A percentile compares a stretch with the other conserved stretches of the same genome.
phyloP scores from a whole-genome alignment of 2,797 vertebrate species.

The Buphagus erythrorhynchus region DNA sequence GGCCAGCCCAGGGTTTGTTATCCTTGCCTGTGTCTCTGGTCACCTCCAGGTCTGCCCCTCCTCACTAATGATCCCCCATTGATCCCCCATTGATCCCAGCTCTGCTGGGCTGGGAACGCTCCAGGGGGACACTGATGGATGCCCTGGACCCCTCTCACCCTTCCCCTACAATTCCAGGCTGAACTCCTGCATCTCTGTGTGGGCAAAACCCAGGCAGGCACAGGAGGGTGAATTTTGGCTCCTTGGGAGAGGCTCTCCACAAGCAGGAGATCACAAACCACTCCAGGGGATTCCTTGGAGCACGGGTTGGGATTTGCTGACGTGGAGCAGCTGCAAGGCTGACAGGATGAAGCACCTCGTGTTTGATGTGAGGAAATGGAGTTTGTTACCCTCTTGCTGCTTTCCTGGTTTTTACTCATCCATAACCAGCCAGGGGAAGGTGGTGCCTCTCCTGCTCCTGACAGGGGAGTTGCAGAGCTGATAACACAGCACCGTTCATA shows the following conservation, averaged over 20 bases:
- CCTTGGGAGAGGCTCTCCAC: neutral
- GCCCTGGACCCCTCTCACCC: constrained; percentile 81
- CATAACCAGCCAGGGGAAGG: neutral
- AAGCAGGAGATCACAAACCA: fast-evolving
- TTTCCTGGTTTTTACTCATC: neutral
- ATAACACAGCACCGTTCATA: fast-evolving
- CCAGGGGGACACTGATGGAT: constrained; percentile 89
- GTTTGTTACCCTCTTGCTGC: neutral
- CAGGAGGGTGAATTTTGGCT: neutral
- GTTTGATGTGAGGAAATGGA: neutral
- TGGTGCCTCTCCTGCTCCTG: neutral
- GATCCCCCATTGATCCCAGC: constrained; percentile 87
- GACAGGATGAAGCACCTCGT: neutral
- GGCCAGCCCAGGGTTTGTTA: neutral
- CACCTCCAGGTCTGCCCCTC: constrained; percentile 71
- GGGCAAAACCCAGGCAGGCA: fast-evolving
- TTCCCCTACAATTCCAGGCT: constrained; percentile 78
- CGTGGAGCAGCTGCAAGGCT: fast-evolving
- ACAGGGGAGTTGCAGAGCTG: neutral
- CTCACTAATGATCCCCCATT: constrained; percentile 82
- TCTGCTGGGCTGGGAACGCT: constrained; percentile 80
- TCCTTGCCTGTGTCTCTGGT: constrained; percentile 60
- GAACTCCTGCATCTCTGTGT: constrained; percentile 76
- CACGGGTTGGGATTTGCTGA: fast-evolving
- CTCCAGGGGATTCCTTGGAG: fast-evolving